Percentiles rank a stretch among this genome's conserved stretches.
Evolutionary conservation across 2,113 vertebrate species (phyloP).

Genomic region (Eptesicus fuscus): DNA sequence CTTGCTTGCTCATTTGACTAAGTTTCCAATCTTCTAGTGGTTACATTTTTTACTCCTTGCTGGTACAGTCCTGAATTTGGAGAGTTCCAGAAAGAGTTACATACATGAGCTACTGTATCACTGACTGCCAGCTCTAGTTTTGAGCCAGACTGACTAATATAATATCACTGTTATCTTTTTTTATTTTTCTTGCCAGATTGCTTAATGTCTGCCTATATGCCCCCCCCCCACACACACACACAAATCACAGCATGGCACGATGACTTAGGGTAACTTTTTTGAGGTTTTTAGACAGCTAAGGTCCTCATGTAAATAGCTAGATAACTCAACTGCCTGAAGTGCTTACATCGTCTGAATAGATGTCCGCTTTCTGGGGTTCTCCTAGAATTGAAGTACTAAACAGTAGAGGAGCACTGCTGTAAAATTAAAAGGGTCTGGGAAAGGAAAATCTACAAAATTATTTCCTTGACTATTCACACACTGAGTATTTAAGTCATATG

Average conservation of each 20-base stretch:
- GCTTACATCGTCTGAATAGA: neutral
- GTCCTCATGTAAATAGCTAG: slow-evolving; percentile 18
- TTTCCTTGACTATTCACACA: neutral
- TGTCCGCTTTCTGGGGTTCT: slow-evolving; percentile 1
- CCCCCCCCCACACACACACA: neutral
- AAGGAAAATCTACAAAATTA: neutral
- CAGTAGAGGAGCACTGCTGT: neutral
- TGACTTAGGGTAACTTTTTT: neutral
- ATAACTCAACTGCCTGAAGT: neutral
- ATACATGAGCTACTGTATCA: neutral
- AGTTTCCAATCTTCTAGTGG: neutral
- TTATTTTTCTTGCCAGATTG: neutral
- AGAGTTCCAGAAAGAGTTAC: neutral
- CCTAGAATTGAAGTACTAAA: neutral
- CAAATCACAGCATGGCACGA: neutral
- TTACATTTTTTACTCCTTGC: neutral
- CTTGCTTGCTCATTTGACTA: neutral
- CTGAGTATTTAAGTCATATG: neutral
- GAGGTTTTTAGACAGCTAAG: neutral
- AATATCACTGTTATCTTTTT: neutral
- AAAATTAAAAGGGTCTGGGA: neutral
- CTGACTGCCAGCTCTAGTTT: neutral
- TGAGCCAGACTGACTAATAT: neutral
- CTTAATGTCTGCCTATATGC: neutral
- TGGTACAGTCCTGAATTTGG: neutral